phyloP scores from a whole-genome alignment of 2,888 invertebrate species.

The Bibio marci region DNA sequence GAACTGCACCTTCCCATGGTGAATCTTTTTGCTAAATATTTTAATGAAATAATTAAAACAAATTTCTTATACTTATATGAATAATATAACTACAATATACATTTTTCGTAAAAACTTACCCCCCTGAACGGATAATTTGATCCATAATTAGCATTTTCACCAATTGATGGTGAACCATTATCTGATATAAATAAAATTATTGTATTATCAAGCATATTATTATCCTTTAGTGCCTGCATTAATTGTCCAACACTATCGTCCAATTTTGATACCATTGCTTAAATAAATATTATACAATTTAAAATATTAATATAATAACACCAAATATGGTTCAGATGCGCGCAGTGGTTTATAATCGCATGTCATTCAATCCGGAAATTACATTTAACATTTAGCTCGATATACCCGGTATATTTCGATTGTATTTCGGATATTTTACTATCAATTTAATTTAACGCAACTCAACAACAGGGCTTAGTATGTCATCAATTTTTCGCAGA shows the following conservation, averaged over 20 bases:
- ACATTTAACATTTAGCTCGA: too few species aligned
- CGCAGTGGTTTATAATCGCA: too few species aligned
- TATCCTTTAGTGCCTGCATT: slow-evolving; percentile 44
- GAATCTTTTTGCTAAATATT: slow-evolving; percentile 48
- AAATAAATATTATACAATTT: too few species aligned
- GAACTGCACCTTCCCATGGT: slow-evolving; percentile 71
- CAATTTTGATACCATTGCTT: slow-evolving; percentile 71
- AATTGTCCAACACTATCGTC: slow-evolving; percentile 73
- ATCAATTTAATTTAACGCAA: too few species aligned
- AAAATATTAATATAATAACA: too few species aligned
- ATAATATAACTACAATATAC: neutral
- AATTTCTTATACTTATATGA: neutral
- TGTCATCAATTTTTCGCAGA: too few species aligned
- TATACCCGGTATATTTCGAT: too few species aligned
- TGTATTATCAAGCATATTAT: slow-evolving; percentile 58
- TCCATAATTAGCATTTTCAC: slow-evolving; percentile 49
- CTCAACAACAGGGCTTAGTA: too few species aligned
- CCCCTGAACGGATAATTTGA: slow-evolving; percentile 70
- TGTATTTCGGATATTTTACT: too few species aligned
- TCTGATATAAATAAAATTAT: slow-evolving; percentile 76
- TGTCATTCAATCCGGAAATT: too few species aligned
- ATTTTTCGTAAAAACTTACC: slow-evolving; percentile 27
- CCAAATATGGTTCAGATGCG: too few species aligned
- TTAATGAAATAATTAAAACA: slow-evolving; percentile 6
- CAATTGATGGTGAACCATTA: slow-evolving; percentile 69